Conservation (phyloP, 2,797 vertebrate species). For the Myotis findleyi region DNA sequence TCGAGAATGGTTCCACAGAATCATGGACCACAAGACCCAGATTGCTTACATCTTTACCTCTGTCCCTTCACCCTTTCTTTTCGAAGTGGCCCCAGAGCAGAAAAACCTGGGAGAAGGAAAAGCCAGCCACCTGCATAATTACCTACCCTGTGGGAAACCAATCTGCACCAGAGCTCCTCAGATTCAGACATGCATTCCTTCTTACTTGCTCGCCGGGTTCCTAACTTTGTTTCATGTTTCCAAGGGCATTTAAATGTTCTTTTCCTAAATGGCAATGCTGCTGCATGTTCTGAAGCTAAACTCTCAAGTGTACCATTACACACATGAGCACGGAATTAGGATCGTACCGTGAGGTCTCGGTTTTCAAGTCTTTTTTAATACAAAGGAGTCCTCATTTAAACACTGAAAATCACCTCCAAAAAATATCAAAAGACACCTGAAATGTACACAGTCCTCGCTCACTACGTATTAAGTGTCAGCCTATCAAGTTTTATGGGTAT, state of each 20-base stretch:
- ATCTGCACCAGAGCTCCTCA: neutral
- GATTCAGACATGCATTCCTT: constrained; percentile 15
- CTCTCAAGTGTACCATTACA: constrained; percentile 22
- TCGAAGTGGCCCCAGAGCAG: neutral
- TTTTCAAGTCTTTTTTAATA: constrained; percentile 61
- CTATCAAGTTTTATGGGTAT: neutral
- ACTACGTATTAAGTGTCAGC: neutral
- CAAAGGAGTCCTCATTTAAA: constrained; percentile 51
- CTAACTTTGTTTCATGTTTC: neutral
- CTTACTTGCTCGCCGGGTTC: neutral
- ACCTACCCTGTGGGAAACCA: neutral
- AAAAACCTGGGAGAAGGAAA: neutral
- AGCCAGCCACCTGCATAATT: neutral
- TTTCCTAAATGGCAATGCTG: neutral
- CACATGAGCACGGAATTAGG: constrained; percentile 20
- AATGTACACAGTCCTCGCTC: neutral
- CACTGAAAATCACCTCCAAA: constrained; percentile 31
- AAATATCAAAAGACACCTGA: constrained; percentile 40
- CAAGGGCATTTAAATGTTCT: constrained; percentile 22
- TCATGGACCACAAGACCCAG: neutral
- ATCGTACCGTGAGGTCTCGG: neutral
- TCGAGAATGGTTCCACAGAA: neutral
- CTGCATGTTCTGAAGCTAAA: neutral
- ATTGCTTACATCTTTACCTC: neutral
- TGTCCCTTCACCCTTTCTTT: neutral